These are phyloP conservation scores for Sphenodon punctatus DNA, from an alignment of 2,797 vertebrate species.

Conservation along the genomic window DNA sequence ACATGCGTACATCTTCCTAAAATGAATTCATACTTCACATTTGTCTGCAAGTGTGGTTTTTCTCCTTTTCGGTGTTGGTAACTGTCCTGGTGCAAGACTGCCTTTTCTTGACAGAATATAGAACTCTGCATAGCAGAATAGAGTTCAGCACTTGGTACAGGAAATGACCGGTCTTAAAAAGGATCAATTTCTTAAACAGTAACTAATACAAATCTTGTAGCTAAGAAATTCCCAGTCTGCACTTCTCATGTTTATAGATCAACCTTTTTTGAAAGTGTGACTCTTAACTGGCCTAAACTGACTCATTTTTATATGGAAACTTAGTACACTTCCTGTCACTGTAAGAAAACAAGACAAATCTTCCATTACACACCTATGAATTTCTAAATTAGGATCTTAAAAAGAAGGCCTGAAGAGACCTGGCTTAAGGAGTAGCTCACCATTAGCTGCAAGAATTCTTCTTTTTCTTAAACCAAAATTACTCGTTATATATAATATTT, in stretches of 20 bases:
- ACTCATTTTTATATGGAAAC: too few species aligned
- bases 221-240: neutral
- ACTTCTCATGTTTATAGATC: constrained; percentile 6
- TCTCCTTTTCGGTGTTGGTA: neutral
- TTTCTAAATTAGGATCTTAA: too few species aligned
- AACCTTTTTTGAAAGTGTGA: constrained; percentile 21
- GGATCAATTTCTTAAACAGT: constrained; percentile 46
- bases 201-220: constrained; percentile 22
- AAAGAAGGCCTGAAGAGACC: too few species aligned
- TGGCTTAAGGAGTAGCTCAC: too few species aligned
- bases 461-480: too few species aligned
- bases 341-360: too few species aligned
- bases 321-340: too few species aligned
- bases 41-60: neutral
- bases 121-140: neutral
- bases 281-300: too few species aligned
- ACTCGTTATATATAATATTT: too few species aligned
- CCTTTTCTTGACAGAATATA: neutral
- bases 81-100: rapidly evolving
- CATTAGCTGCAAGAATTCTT: too few species aligned
- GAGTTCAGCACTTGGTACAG: constrained; percentile 38
- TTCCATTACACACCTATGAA: too few species aligned
- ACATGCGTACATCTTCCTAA: neutral
- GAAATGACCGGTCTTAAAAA: constrained; percentile 45
- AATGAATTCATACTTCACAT: neutral